Evolutionary conservation across 1,140 invertebrate genomes (phyloP), one percentile per base, ranked within the genome.

Genomic region (Aricia agestis): DNA sequence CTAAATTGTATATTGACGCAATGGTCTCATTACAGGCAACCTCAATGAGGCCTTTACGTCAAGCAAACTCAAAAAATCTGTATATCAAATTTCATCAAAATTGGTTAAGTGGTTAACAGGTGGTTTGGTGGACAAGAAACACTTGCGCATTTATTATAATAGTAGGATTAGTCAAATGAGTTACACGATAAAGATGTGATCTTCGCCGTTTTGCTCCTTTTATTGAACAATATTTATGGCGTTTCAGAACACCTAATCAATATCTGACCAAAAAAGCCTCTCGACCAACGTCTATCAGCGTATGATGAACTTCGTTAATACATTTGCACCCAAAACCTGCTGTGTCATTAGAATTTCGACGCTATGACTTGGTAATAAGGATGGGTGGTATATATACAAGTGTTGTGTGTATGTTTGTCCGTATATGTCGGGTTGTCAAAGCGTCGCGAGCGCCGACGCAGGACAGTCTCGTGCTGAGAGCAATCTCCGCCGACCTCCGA

Each of bases 381-480:
- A 68, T 70, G 59, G 10, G 45, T 11, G 45, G 45, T 11, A 13
- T 52, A 13, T 1, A 15, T 52, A 1, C 13, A 9, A 13, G 13
- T 52, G 45, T 52, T 52, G 45, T 52, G 6, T 52, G 69, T 73
- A 77, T 71, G 45, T 68, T 67, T 83, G 77, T 76, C 82, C 70
- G 79, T 82, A 72, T 75, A 79, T 76, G 85, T 88, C 86, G 89
- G 85, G 86, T 86, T 91, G 89, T 91, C 87, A 89, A 89, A 91
- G 89, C 89, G 87, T 89, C 86, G 89, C 87, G 85, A 91, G 83
- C 87, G 87, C 87, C 85, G 84, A 86, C 86, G 82, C 83, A 79
- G 87, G 86, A 87, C 87, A 87, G 85, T 91, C 83, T 91, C 89
- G 87, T 91, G 89, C 89, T 91, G 89, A 89, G 89, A 91, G 89